Evolutionary conservation across 2,113 vertebrate genomes (phyloP).

Genomic region (Hylia prasina): DNA sequence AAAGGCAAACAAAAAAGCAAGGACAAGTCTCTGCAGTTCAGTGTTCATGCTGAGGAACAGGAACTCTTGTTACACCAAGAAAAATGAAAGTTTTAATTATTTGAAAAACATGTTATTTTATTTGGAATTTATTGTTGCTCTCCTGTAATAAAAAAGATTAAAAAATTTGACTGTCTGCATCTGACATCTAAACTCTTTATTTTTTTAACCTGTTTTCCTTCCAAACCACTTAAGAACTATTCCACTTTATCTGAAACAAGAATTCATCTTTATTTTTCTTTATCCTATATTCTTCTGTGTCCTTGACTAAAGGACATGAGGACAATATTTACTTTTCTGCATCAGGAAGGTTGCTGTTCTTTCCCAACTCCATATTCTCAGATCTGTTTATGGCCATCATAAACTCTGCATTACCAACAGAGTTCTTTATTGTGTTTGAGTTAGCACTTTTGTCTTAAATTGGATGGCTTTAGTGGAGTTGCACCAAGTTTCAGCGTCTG

Average conservation of each 20-base stretch:
- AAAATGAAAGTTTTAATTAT: neutral
- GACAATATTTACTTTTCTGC: neutral
- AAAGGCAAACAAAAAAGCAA: neutral
- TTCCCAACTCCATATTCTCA: neutral
- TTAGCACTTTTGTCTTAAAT: neutral
- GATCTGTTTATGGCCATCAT: accelerated
- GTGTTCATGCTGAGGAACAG: neutral
- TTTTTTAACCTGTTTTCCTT: neutral
- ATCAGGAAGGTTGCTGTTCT: neutral
- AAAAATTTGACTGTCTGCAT: accelerated
- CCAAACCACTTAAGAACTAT: neutral
- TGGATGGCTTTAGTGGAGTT: neutral
- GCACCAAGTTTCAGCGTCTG: neutral
- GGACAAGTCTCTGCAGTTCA: neutral
- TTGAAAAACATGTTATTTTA: neutral
- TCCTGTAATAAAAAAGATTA: neutral
- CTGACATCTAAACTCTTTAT: neutral
- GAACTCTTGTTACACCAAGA: neutral
- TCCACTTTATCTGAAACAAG: neutral
- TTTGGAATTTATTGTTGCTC: neutral
- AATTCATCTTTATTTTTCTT: neutral
- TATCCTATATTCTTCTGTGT: neutral
- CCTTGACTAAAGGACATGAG: neutral
- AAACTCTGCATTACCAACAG: neutral
- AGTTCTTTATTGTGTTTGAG: neutral